Conservation (phyloP, 2,113 vertebrate genomes). For the Redunca redunca region DNA sequence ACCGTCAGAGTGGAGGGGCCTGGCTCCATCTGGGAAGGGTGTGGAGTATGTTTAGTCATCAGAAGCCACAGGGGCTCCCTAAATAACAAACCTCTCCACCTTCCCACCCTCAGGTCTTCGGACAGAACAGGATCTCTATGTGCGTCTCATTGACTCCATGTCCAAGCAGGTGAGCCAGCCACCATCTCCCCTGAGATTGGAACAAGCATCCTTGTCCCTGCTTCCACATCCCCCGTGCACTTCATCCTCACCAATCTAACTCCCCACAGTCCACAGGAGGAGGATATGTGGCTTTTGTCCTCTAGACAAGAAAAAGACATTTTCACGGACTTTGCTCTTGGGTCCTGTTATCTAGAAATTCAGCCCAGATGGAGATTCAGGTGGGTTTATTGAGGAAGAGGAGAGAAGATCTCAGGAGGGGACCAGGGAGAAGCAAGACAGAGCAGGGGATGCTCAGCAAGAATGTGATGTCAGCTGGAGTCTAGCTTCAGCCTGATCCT, state of each 20-base stretch:
- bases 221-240: rapidly evolving
- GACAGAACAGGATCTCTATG: slow-evolving; percentile 93
- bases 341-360: not conserved
- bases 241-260: not conserved
- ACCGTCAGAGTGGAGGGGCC: not conserved
- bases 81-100: not conserved
- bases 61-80: not conserved
- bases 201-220: not conserved
- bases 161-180: slow-evolving; percentile 90
- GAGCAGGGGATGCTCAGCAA: not conserved
- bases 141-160: slow-evolving; percentile 94
- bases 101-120: slow-evolving; percentile 82
- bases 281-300: not conserved
- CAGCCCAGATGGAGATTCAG: not conserved
- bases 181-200: not conserved
- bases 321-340: not conserved
- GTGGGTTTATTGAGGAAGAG: not conserved
- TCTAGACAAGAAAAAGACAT: not conserved
- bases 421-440: not conserved
- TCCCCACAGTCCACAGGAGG: not conserved
- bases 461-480: not conserved
- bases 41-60: not conserved
- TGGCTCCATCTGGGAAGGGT: not conserved
- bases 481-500: not conserved
- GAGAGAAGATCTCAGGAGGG: not conserved